Base-by-base conservation (phyloP, 2,797 vertebrate genomes). In the Chelon labrosus region DNA sequence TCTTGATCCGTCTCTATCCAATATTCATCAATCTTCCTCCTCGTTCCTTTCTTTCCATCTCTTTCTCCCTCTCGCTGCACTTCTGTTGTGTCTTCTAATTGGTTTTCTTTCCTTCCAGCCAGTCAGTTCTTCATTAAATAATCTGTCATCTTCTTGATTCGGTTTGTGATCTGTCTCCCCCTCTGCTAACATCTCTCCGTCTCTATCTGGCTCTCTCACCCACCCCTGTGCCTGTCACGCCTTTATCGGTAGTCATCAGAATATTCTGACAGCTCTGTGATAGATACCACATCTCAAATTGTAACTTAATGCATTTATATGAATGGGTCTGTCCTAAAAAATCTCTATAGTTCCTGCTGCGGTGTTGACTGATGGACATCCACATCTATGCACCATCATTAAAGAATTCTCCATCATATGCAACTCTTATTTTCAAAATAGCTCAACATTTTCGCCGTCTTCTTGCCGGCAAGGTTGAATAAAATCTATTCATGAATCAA, bases 111-210 rank as follows among this genome's bases (percentile, higher is more conserved):
- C 66, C 79, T 85, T 85, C 66, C 57, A 87, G 87, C 86, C 52
- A 80, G 75, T 85, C 86, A 73, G 58, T 86, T 84, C 77, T 89
- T 92, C 85, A 86, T 91, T 88, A 88, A 85, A 83, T 85, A 86
- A 90, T 92, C 80, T 66, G 79, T 90, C 90, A 91, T 87, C 80
- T 75, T 86, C 79, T 77, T 3, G 22, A 65, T 75, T 78, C 65
- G 63, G 42, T 76, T 65, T 84, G 83, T 76, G 81, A 81, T 84
- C 63, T 38, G 68, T 78, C 80, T 87, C 73, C 78, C 52, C 64
- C 63, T 75, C 60, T 17, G 27, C 66, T 74, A 75, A 75, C 85
- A 50, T 68, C 35, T 51, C 27, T 69, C 19, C 46, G 17, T 49
- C 46, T 49, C 19, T 31, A 1, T 65, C 37, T 63, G 13, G 9